Percentiles rank a stretch among this genome's conserved stretches.
Evolutionary conservation across 1,140 invertebrate genomes (phyloP).

Genomic region (Ceratina australensis): DNA sequence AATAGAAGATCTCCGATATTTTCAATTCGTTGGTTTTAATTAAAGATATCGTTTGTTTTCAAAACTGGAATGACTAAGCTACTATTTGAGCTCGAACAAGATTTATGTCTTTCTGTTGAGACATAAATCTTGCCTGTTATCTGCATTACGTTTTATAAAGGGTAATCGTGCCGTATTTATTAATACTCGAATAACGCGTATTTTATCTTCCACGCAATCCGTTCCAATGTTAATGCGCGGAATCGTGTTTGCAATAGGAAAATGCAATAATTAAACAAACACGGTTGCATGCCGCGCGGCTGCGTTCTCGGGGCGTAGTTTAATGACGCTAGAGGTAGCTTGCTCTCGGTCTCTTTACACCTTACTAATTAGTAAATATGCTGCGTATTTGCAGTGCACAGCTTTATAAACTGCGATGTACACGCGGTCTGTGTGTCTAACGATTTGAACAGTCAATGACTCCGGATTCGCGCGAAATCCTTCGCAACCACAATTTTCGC

Average conservation of each 20-base stretch:
- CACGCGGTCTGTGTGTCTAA: too few relatives aligned
- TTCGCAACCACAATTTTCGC: not conserved
- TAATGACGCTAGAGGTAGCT: constrained; percentile 37
- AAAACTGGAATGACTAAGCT: too few relatives aligned
- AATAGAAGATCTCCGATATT: too few relatives aligned
- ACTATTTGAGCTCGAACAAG: too few relatives aligned
- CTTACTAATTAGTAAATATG: constrained; percentile 51
- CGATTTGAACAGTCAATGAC: not conserved
- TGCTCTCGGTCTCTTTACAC: constrained; percentile 44
- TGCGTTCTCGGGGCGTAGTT: constrained; percentile 22
- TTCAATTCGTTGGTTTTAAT: too few relatives aligned
- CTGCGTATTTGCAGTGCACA: constrained; percentile 22
- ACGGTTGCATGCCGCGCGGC: constrained; percentile 23
- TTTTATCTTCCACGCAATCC: too few relatives aligned
- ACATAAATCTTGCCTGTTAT: too few relatives aligned
- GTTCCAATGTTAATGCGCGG: constrained; percentile 19
- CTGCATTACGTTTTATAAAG: too few relatives aligned
- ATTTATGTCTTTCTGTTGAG: too few relatives aligned
- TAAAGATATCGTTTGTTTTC: too few relatives aligned
- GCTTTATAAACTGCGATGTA: constrained; percentile 6
- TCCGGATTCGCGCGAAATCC: not conserved
- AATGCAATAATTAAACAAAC: constrained; percentile 43
- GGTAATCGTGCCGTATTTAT: not conserved
- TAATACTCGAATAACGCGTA: not conserved
- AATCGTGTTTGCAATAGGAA: constrained; percentile 54